Conservation (phyloP, 92 coral and sea anemone genomes). For the Parazoanthus swiftii region DNA sequence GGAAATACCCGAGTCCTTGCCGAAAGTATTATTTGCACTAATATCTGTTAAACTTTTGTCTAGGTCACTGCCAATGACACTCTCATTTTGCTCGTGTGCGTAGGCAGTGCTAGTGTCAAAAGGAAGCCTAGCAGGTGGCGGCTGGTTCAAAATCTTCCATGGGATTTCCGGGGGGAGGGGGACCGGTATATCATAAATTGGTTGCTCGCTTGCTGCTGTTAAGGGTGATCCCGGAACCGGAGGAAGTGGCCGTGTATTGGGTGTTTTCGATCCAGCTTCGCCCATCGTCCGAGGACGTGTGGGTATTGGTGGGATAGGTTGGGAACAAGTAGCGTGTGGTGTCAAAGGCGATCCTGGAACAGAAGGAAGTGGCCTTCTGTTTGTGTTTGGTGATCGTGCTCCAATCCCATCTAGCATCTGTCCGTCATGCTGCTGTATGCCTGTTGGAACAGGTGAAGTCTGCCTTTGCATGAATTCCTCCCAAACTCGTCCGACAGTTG, state of each 20-base stretch:
- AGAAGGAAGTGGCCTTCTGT: background rate
- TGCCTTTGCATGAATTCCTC: background rate
- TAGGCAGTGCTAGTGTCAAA: background rate
- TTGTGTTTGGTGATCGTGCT: background rate
- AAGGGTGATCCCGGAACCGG: slow-evolving; percentile 13
- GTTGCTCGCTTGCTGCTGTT: background rate
- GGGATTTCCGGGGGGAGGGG: slow-evolving; percentile 40
- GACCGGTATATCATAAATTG: slow-evolving; percentile 30
- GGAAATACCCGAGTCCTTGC: background rate
- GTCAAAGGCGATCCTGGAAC: background rate
- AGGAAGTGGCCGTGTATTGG: slow-evolving; percentile 14
- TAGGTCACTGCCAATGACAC: background rate
- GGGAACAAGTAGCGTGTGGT: background rate
- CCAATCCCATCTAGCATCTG: background rate
- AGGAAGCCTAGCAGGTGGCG: slow-evolving; percentile 6
- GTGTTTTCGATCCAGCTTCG: background rate
- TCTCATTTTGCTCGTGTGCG: background rate
- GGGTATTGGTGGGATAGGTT: background rate
- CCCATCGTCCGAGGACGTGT: no score
- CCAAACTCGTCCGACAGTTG: background rate
- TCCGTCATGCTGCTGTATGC: background rate
- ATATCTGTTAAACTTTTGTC: background rate
- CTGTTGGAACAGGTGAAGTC: background rate
- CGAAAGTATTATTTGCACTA: slow-evolving; percentile 1
- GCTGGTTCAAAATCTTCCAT: background rate